Conservation (phyloP, 1,140 invertebrate species). For the Chymomyza costata region DNA sequence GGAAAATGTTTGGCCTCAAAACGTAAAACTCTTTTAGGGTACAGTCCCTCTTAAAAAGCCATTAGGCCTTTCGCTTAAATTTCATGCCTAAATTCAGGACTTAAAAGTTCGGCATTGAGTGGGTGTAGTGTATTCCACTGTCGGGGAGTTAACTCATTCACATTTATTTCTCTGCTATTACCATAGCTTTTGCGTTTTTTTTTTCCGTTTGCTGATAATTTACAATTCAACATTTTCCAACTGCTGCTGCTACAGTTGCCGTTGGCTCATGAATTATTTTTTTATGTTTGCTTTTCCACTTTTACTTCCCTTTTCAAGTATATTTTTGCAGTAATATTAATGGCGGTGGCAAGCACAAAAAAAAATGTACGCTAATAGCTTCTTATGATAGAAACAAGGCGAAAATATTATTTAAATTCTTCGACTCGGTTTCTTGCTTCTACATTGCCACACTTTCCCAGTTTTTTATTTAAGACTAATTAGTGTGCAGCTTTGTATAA, state of each 20-base stretch:
- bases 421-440: not conserved
- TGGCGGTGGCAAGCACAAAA: conserved; percentile 21
- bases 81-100: too few relatives aligned
- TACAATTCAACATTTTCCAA: conserved; percentile 58
- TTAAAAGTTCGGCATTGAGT: too few relatives aligned
- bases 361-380: conserved; percentile 60
- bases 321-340: conserved; percentile 3
- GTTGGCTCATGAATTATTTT: conserved; percentile 55
- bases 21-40: too few relatives aligned
- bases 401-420: conserved; percentile 37
- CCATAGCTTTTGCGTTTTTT: not conserved
- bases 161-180: not conserved
- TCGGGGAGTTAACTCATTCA: too few relatives aligned
- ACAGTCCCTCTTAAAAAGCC: too few relatives aligned
- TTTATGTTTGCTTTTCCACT: conserved; percentile 37
- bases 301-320: conserved; percentile 12
- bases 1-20: too few relatives aligned
- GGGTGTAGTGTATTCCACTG: too few relatives aligned
- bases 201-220: conserved; percentile 43
- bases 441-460: not conserved
- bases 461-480: too few relatives aligned
- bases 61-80: too few relatives aligned
- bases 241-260: conserved; percentile 6
- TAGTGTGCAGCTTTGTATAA: not conserved
- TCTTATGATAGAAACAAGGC: conserved; percentile 48